phyloP scores from a whole-genome alignment of 2,113 vertebrate genomes.

The Sigmodon hispidus region DNA sequence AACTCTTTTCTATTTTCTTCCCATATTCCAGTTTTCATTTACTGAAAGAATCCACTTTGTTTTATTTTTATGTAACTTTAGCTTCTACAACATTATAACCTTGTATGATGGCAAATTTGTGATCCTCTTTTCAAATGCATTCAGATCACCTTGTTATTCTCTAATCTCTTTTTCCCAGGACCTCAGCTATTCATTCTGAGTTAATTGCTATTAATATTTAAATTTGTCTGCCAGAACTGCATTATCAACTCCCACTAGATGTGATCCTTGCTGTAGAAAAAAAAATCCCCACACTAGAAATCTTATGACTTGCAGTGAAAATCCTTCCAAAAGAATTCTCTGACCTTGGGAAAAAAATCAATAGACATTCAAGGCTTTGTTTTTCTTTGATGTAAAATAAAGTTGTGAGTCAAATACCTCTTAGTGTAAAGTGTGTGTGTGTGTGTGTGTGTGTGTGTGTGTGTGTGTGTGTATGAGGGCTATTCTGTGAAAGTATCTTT shows the following conservation, averaged over 20 bases:
- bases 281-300: neutral
- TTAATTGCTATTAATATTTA: slow-evolving; percentile 14
- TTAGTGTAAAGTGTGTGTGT: neutral
- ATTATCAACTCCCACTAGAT: neutral
- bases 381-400: slow-evolving; percentile 20
- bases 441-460: neutral
- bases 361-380: neutral
- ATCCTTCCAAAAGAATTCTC: neutral
- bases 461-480: neutral
- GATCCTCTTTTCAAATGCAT: neutral
- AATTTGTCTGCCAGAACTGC: neutral
- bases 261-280: neutral
- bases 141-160: neutral
- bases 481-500: neutral
- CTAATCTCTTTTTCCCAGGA: neutral
- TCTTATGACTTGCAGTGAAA: neutral
- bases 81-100: neutral
- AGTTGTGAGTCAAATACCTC: neutral
- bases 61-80: neutral
- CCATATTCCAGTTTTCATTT: neutral
- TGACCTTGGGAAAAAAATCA: neutral
- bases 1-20: neutral
- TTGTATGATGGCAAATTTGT: neutral
- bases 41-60: neutral
- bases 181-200: neutral